Evolutionary conservation across 2,113 vertebrate species (phyloP), one percentile per base, ranked within the genome.

Genomic region (Scatophagus argus): DNA sequence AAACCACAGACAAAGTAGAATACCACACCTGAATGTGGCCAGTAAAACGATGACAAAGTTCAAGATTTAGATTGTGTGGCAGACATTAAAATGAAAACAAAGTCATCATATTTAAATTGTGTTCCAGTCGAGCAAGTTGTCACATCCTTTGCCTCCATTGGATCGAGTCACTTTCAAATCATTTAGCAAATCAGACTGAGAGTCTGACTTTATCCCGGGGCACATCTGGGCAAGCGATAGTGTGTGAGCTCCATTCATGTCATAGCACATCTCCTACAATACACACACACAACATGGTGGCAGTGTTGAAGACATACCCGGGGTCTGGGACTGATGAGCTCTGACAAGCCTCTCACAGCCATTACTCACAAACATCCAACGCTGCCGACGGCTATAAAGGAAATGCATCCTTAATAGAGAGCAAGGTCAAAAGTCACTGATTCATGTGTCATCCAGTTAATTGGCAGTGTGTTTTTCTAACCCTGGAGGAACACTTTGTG

Each of bases 261-360:
- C 60, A 66, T 8, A 17, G 29, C 46, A 36, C 11, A 80, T 66
- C 23, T 58, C 51, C 31, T 3, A 8, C 34, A 3, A 59, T 25
- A 32, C 38, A 73, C 34, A 36, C 38, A 76, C 55, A 39, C 10
- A 41, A 23, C 11, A 0, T 54, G 55, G 23, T 73, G 75, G 51
- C 16, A 44, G 73, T 29, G 61, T 31, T 70, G 70, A 14, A 49
- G 31, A 63, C 27, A 21, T n/a, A 47, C 46, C 0, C 3, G 38
- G 75, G 23, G 27, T 29, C 6, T 8, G 0, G 54, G 44, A 36
- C 41, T 77, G 76, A 87, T 84, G 63, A 51, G 70, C 46, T 74
- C 71, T 60, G 87, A 89, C 83, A 84, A 43, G 82, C 41, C 13
- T 51, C 74, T 68, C 29, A n/a, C 21, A 73, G 73, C 36, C 29